Evolutionary conservation across 2,888 invertebrate species (phyloP), one percentile per base, ranked within the genome.

Genomic region (Andrena bucephala): DNA sequence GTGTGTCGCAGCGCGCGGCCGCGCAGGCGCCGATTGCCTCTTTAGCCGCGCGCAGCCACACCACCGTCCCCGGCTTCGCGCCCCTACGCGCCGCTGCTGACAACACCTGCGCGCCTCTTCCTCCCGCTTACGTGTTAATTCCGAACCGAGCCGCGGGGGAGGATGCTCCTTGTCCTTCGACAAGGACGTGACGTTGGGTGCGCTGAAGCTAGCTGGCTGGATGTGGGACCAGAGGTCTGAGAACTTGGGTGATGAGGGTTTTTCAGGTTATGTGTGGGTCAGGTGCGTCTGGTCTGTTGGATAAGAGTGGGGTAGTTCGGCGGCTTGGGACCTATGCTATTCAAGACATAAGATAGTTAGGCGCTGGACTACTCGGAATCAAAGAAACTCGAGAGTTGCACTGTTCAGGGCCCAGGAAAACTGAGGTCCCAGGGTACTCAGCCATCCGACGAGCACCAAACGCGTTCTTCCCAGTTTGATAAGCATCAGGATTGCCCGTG

Each of bases 11-110:
- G 86, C 72, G 74, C 73, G 74, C 85, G 86, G 76, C 78, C 78
- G 84, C 85, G 81, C 81, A 88, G 90, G 90, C 92, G 91, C 89
- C 92, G 91, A 92, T 91, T 92, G 91, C 90, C 89, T 89, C 83
- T 90, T 89, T 87, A 89, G 77, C 81, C 59, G 62, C 80, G 69
- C 66, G 63, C 85, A 42, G 54, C 67, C 73, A 63, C 60, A 50
- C 42, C 66, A 75, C 68, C 66, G 8, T 16, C 57, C 77, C 54
- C 50, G 42, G 42, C 78, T 77, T 74, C 66, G 67, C 76, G 52
- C 63, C 83, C 74, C 59, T 50, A 60, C 73, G 63, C 83, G 65
- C 65, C 77, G 82, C 60, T 59, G 59, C 79, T 77, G 77, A 63
- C 77, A 71, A 79, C 80, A 78, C 85, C 83, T 81, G 81, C 59